Conservation (phyloP, 2,888 invertebrate genomes). For the Rambutsinella grinnellia region DNA sequence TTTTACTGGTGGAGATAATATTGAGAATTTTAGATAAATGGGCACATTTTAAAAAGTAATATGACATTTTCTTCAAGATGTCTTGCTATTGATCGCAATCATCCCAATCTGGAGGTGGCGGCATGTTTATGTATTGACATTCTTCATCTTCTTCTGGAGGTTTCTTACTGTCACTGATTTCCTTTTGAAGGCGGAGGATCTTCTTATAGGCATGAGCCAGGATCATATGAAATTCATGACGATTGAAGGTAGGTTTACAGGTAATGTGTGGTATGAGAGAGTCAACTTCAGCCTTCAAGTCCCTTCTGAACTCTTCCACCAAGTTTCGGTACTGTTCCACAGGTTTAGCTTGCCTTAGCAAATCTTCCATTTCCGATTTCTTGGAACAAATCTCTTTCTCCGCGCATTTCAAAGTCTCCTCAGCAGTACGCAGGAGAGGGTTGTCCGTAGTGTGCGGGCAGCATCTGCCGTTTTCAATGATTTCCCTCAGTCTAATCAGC, state of each 20-base stretch:
- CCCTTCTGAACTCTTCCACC: slow-evolving; percentile 63
- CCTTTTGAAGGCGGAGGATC: slow-evolving; percentile 64
- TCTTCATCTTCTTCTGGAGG: no score
- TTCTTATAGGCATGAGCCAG: slow-evolving; percentile 66
- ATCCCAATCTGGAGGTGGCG: no score
- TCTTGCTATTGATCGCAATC: no score
- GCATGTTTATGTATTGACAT: no score
- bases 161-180: slow-evolving; percentile 58
- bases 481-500: slow-evolving; percentile 62
- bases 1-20: no score
- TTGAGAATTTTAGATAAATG: no score
- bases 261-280: slow-evolving; percentile 58
- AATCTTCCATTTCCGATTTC: slow-evolving; percentile 61
- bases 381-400: slow-evolving; percentile 62
- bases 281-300: slow-evolving; percentile 64
- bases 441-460: slow-evolving; percentile 65
- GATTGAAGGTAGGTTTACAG: slow-evolving; percentile 55
- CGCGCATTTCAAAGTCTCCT: slow-evolving; percentile 62
- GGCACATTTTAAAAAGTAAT: no score
- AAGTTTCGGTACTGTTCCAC: slow-evolving; percentile 64
- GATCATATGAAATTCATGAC: slow-evolving; percentile 63
- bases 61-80: no score
- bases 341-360: slow-evolving; percentile 59
- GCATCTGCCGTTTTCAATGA: slow-evolving; percentile 63
- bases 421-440: slow-evolving; percentile 63